Evolutionary conservation across 2,797 vertebrate genomes (phyloP), one percentile per base, ranked within the genome.

Genomic region (Sebastes nivosus): DNA sequence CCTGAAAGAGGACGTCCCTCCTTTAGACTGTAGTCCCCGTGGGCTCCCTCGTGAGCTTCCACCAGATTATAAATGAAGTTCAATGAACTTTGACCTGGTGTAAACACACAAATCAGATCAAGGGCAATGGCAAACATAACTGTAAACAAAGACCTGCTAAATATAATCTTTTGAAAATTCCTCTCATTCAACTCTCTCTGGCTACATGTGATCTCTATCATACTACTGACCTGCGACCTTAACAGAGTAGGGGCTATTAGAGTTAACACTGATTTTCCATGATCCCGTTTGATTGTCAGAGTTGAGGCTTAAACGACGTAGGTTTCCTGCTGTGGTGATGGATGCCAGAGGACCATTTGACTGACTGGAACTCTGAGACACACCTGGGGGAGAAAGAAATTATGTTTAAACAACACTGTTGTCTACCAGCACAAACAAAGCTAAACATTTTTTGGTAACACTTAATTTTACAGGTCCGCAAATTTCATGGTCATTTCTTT

Each of bases 41-140:
- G 91, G 22, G 75, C 72, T 67, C 90, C 91, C 24, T 79, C 55
- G n/a, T 78, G 63, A 2, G 52, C 74, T 69, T 93, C 89, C 70
- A 94, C 90, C 71, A 94, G 85, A 75, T 91, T 68, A 60, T 76
- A 92, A 24, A 94, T 78, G 22, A 95, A 91, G 38, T 92, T 83
- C 61, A 95, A 57, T 22, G 82, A 88, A 85, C 95, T 96, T 59
- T 92, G 93, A 87, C 92, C 94, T 95, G 73, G 61, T 60, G 13
- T 8, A 9, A 12, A 50, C 25, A 77, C 30, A 86, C 29, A 9
- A 50, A 61, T 55, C 9, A 77, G 8, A 50, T 50, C 16, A 10
- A 66, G 5, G 2, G 25, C 18, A 50, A 24, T 10, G 9, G 12
- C 30, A 61, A 30, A 67, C 6, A 14, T 4, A 64, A 6, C 1